A percentile compares a stretch with the other conserved stretches of the same genome.
Conservation (phyloP, 2,113 vertebrate genomes). For the Mus spicilegus region DNA sequence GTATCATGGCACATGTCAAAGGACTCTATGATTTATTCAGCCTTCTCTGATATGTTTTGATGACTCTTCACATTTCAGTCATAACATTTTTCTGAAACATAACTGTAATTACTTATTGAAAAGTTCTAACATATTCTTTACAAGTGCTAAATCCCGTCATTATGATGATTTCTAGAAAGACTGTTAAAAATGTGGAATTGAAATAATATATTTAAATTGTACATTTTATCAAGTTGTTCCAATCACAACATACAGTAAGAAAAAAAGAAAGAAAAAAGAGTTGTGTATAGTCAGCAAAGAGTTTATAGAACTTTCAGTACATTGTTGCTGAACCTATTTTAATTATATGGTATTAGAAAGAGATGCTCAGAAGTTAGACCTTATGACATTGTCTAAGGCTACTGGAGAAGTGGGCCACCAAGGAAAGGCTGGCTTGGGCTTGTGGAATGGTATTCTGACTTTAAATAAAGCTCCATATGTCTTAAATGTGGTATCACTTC, state of each 20-base stretch:
- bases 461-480: conserved; percentile 71
- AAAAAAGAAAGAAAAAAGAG: conserved; percentile 21
- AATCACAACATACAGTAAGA: conserved; percentile 35
- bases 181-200: conserved; percentile 9
- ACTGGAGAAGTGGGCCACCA: not conserved
- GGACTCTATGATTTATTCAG: conserved; percentile 59
- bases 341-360: conserved; percentile 42
- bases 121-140: conserved; percentile 52
- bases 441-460: conserved; percentile 10
- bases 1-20: conserved; percentile 50
- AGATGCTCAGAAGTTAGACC: not conserved
- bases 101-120: conserved; percentile 46
- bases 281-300: not conserved
- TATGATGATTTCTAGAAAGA: conserved; percentile 50
- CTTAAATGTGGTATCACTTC: conserved; percentile 61
- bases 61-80: conserved; percentile 63
- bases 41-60: conserved; percentile 55
- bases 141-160: conserved; percentile 40
- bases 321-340: not conserved
- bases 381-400: not conserved
- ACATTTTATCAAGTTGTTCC: conserved; percentile 36
- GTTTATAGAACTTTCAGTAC: not conserved
- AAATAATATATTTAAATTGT: conserved; percentile 63
- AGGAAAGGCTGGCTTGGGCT: not conserved
- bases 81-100: conserved; percentile 68